A percentile compares a stretch with the other conserved stretches of the same genome.
These are phyloP conservation scores for Euleptes europaea DNA, from an alignment of 2,113 vertebrate species.

Conservation along the genomic window DNA sequence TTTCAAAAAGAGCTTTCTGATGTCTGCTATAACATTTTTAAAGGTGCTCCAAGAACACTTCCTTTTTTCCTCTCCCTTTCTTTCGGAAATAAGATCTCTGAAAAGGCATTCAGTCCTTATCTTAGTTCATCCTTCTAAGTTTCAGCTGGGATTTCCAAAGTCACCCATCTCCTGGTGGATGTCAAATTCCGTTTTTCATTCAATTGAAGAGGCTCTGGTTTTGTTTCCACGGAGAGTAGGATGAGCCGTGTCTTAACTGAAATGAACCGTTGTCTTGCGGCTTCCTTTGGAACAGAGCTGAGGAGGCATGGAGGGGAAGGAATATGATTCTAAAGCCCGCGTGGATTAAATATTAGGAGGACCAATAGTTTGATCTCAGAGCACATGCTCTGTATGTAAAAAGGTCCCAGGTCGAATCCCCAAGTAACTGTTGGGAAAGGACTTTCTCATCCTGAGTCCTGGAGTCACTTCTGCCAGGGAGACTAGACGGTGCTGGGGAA, in stretches of 20 bases:
- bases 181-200: background rate
- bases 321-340: background rate
- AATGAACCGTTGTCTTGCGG: background rate
- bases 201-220: slow-evolving; percentile 18
- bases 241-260: background rate
- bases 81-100: background rate
- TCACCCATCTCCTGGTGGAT: background rate
- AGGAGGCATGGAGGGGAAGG: background rate
- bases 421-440: too few relatives aligned
- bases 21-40: background rate
- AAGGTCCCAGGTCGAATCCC: too few relatives aligned
- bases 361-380: too few relatives aligned
- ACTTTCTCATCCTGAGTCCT: too few relatives aligned
- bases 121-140: background rate
- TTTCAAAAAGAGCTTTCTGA: background rate
- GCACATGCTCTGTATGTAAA: too few relatives aligned
- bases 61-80: background rate
- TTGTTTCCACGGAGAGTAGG: slow-evolving; percentile 31
- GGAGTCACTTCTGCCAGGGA: too few relatives aligned
- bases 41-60: background rate
- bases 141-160: background rate
- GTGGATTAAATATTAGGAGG: background rate
- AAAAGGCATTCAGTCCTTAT: too few relatives aligned
- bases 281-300: background rate
- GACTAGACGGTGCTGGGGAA: too few relatives aligned